Evolutionary conservation across 2,113 vertebrate species (phyloP).

Genomic region (Tetraodon nigroviridis): DNA sequence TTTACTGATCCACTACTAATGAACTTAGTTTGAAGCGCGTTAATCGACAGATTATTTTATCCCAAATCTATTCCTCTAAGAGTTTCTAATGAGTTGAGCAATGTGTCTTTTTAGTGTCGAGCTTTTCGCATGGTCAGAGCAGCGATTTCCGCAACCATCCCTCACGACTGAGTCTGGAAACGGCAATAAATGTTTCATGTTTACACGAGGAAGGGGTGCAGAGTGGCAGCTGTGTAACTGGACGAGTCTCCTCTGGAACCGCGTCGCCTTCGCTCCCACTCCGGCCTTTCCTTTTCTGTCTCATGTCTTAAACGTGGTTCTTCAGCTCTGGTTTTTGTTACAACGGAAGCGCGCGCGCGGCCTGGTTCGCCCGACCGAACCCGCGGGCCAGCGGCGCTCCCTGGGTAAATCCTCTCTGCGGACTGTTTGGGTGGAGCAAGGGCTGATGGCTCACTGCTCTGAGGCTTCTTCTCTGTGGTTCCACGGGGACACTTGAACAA

Average conservation of each 20-base stretch:
- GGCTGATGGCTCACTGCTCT: conserved; percentile 24
- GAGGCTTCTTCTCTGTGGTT: background rate
- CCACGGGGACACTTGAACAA: conserved; percentile 4
- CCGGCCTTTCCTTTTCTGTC: conserved; percentile 28
- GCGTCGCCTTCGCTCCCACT: conserved; percentile 60
- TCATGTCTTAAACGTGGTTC: conserved; percentile 27
- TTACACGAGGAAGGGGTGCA: conserved; percentile 36
- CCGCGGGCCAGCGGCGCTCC: conserved; percentile 33
- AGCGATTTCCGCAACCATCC: background rate
- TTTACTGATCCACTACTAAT: too few relatives aligned
- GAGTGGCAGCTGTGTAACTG: conserved; percentile 1
- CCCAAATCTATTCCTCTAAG: background rate
- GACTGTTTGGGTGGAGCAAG: conserved; percentile 41
- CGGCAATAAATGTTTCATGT: conserved; percentile 44
- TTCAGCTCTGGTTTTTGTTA: conserved; percentile 12
- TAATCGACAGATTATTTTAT: background rate
- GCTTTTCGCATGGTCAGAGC: too few relatives aligned
- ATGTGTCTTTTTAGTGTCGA: too few relatives aligned
- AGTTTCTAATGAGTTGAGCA: background rate
- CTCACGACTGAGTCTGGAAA: conserved; percentile 6
- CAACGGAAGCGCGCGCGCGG: conserved; percentile 9
- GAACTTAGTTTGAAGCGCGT: background rate
- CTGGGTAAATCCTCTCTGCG: conserved; percentile 26
- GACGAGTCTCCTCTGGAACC: conserved; percentile 14
- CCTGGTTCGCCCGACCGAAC: conserved; percentile 31